These are phyloP conservation scores for Teleogryllus oceanicus DNA, from an alignment of 2,888 invertebrate genomes.

Conservation along the genomic window DNA sequence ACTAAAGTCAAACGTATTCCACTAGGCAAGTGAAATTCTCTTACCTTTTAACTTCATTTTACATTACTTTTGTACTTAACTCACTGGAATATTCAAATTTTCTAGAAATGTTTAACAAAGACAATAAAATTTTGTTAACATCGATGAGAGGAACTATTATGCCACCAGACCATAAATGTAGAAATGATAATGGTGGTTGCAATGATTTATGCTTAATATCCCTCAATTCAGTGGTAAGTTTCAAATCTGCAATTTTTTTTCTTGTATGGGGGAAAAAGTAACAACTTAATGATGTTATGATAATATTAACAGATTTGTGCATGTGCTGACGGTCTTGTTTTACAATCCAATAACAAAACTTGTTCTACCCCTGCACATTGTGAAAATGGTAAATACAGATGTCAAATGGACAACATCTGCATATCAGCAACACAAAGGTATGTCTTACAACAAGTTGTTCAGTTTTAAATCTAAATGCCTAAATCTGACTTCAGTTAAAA, in stretches of 20 bases:
- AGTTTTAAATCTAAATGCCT: no score
- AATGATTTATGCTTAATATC: conserved; percentile 67
- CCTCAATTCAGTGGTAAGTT: conserved; percentile 6
- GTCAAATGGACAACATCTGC: not conserved
- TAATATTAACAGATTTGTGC: conserved; percentile 26
- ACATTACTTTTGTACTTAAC: no score
- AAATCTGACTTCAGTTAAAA: no score
- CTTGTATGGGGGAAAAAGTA: not conserved
- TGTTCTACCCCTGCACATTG: not conserved
- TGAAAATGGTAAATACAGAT: not conserved
- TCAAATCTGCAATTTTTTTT: not conserved
- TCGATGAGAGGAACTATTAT: conserved; percentile 48
- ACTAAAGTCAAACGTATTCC: conserved; percentile 45
- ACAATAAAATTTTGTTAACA: conserved; percentile 44
- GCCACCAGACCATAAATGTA: conserved; percentile 55
- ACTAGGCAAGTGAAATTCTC: conserved; percentile 43
- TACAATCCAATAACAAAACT: not conserved
- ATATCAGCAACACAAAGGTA: not conserved
- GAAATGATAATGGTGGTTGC: conserved; percentile 60
- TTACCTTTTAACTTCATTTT: no score
- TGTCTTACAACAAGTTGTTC: no score
- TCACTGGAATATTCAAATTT: not conserved
- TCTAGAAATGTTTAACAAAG: not conserved
- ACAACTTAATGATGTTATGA: not conserved
- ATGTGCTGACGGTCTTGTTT: not conserved